These are phyloP conservation scores for Polymixis flavicincta DNA, from an alignment of 2,888 invertebrate species.

Conservation along the genomic window DNA sequence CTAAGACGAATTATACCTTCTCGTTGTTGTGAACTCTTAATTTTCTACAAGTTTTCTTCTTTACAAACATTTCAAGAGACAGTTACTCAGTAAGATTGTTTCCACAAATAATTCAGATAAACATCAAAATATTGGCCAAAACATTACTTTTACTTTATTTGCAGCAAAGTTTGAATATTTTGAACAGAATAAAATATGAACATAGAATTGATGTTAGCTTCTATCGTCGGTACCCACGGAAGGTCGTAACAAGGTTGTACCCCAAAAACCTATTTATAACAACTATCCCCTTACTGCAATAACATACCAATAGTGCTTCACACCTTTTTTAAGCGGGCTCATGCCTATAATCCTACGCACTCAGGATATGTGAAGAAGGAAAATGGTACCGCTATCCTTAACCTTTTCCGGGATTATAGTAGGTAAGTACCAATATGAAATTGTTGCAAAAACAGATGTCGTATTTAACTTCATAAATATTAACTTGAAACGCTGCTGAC, in stretches of 20 bases:
- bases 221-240: background rate
- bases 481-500: conserved; percentile 1
- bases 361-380: background rate
- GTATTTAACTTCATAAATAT: conserved; percentile 13
- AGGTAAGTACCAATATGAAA: background rate
- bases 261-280: conserved; percentile 30
- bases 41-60: background rate
- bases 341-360: background rate
- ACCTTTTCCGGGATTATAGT: conserved; percentile 5
- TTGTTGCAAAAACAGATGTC: conserved; percentile 15
- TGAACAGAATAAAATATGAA: conserved; percentile 4
- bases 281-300: conserved; percentile 15
- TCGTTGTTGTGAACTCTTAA: background rate
- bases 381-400: conserved; percentile 11
- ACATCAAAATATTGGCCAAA: background rate
- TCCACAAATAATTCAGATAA: background rate
- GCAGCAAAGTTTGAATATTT: background rate
- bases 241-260: conserved; percentile 7
- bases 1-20: background rate
- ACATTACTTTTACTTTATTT: background rate
- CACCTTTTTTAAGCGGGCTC: conserved; percentile 15
- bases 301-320: conserved; percentile 18
- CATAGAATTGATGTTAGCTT: background rate
- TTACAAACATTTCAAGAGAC: background rate
- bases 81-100: background rate